Percentiles rank a stretch among this genome's conserved stretches.
These are phyloP conservation scores for Branchinecta sandiegonensis DNA, from an alignment of 2,888 invertebrate genomes.

Conservation along the genomic window DNA sequence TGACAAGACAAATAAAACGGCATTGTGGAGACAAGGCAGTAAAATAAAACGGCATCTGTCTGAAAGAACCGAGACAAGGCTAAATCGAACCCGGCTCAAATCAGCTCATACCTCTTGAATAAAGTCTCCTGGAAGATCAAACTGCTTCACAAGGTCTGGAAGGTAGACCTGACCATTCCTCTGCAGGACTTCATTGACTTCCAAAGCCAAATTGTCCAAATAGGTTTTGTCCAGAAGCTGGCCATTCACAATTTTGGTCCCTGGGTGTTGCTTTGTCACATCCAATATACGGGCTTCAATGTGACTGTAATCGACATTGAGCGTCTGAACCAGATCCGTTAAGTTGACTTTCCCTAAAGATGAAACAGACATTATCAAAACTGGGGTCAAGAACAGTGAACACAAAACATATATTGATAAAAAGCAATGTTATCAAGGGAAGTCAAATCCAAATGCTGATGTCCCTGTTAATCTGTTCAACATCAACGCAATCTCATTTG, in stretches of 20 bases:
- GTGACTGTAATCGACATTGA: conserved; percentile 76
- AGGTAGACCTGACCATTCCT: conserved; percentile 72
- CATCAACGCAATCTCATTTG: not conserved
- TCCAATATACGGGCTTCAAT: conserved; percentile 52
- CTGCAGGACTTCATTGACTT: conserved; percentile 80
- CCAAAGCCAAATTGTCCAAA: conserved; percentile 62
- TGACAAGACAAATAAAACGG: not conserved
- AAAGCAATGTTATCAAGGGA: no score
- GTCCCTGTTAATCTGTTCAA: no score
- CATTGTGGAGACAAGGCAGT: not conserved
- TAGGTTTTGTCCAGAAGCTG: conserved; percentile 78
- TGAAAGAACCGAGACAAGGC: not conserved
- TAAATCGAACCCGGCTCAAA: not conserved
- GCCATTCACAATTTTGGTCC: conserved; percentile 64
- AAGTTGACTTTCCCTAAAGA: conserved; percentile 63
- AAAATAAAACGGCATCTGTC: conserved; percentile 21
- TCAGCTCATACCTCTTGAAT: conserved; percentile 46
- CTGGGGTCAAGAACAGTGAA: no score
- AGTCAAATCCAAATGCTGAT: no score
- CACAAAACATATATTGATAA: no score
- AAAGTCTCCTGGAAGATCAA: conserved; percentile 83
- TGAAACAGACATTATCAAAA: no score
- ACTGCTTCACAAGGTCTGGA: conserved; percentile 68
- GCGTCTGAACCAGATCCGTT: conserved; percentile 66
- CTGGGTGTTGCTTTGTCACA: conserved; percentile 47